Conservation (phyloP, 2,797 vertebrate genomes). For the Megaceryle alcyon region DNA sequence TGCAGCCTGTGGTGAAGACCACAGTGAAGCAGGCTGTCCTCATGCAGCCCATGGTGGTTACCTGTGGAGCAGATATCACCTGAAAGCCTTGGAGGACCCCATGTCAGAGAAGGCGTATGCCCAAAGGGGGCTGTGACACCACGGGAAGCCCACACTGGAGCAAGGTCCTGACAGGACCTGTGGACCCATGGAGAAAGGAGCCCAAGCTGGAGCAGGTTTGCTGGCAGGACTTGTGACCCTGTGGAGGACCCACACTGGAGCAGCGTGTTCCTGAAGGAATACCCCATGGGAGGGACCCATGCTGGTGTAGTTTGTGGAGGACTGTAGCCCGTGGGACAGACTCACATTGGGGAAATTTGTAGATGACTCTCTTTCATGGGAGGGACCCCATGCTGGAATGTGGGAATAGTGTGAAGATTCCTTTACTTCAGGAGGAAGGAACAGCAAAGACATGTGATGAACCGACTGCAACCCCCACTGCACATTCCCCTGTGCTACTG, state of each 20-base stretch:
- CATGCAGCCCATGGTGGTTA: not conserved
- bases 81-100: not conserved
- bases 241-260: not conserved
- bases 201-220: not conserved
- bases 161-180: too few species aligned
- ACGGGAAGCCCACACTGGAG: not conserved
- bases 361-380: rapidly evolving
- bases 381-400: rapidly evolving
- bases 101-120: not conserved
- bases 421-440: not conserved
- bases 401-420: too few species aligned
- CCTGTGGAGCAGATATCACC: not conserved
- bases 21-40: rapidly evolving
- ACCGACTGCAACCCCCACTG: rapidly evolving
- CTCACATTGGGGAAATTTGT: rapidly evolving
- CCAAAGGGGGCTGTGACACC: not conserved
- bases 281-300: rapidly evolving
- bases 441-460: not conserved
- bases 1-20: not conserved
- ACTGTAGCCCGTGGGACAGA: not conserved
- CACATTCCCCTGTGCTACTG: rapidly evolving
- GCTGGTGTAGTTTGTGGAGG: rapidly evolving
- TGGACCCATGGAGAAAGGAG: not conserved
- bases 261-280: not conserved
- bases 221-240: not conserved